Percentiles rank a stretch among this genome's conserved stretches.
Evolutionary conservation across 2,888 invertebrate genomes (phyloP).

Genomic region (Chironomus tentans): DNA sequence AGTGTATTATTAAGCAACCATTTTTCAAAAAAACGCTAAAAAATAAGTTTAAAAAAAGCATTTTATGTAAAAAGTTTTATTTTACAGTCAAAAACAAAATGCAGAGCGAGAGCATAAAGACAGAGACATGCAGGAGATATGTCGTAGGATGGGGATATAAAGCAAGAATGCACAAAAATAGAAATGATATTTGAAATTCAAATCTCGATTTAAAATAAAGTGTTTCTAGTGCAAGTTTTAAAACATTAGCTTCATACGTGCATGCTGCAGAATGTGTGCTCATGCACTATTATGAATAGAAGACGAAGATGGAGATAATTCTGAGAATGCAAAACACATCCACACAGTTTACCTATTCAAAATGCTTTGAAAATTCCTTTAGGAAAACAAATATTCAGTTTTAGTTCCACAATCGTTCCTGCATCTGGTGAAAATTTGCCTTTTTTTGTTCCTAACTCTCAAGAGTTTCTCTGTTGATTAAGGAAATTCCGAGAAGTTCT

Average conservation of each 20-base stretch:
- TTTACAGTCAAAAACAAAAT: not conserved
- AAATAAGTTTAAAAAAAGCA: not conserved
- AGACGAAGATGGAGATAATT: not conserved
- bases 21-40: no score
- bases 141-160: not conserved
- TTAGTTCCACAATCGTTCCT: no score
- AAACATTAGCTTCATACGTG: constrained; percentile 12
- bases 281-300: not conserved
- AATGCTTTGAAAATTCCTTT: no score
- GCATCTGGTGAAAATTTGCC: no score
- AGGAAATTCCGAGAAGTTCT: no score
- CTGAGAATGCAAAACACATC: not conserved
- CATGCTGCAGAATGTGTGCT: not conserved
- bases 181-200: not conserved
- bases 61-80: not conserved
- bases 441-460: no score
- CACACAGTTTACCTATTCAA: not conserved
- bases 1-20: no score
- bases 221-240: constrained; percentile 4
- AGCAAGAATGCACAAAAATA: not conserved
- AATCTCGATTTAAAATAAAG: constrained; percentile 17
- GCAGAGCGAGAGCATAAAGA: not conserved
- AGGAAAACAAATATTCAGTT: no score
- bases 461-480: no score
- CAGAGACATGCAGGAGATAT: not conserved